phyloP scores from a whole-genome alignment of 2,113 vertebrate species.

The Tragelaphus scriptus region DNA sequence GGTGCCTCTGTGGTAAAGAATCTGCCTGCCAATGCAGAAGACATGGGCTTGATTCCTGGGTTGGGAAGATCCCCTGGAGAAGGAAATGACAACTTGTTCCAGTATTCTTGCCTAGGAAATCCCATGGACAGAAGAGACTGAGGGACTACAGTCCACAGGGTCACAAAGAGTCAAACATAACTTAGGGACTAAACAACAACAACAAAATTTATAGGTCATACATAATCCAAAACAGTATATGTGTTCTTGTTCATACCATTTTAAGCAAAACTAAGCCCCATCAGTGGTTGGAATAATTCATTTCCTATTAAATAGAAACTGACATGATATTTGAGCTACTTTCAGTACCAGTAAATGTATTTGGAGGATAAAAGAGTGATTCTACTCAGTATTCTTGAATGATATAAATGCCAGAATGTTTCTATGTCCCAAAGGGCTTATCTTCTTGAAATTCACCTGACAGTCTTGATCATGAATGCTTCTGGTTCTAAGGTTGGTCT shows the following conservation, averaged over 20 bases:
- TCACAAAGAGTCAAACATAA: not conserved
- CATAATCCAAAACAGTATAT: not conserved
- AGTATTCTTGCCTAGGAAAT: not conserved
- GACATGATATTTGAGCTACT: not conserved
- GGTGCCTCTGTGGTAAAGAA: not conserved
- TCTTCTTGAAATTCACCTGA: not conserved
- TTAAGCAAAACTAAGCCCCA: not conserved
- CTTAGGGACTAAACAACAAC: not conserved
- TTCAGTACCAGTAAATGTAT: not conserved
- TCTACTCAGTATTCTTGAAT: not conserved
- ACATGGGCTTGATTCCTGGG: not conserved
- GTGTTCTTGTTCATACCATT: not conserved
- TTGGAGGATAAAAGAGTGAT: not conserved
- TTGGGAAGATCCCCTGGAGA: not conserved
- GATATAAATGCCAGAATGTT: not conserved
- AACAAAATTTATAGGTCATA: not conserved
- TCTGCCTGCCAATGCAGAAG: not conserved
- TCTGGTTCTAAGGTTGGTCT: not conserved
- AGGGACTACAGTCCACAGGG: not conserved
- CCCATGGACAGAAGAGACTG: not conserved
- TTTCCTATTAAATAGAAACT: not conserved
- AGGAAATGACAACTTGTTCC: not conserved
- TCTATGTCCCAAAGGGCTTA: not conserved
- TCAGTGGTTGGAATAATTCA: not conserved
- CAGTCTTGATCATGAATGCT: not conserved